Conservation (phyloP, 2,888 invertebrate genomes). For the Eupithecia tripunctaria region DNA sequence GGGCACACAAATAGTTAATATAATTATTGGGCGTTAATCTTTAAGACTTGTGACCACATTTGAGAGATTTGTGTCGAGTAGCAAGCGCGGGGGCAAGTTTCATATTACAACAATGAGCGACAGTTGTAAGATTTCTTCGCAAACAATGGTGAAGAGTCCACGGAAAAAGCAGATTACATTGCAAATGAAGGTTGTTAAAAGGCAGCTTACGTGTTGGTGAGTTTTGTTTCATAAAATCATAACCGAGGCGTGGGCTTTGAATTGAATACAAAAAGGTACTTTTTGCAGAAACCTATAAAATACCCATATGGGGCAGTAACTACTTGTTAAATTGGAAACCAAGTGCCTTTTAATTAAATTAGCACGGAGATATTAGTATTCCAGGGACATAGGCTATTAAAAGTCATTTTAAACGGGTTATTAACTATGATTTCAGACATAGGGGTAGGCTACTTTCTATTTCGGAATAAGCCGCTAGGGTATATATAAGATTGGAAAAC, state of each 20-base stretch:
- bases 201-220: not conserved
- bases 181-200: slow-evolving; percentile 22
- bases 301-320: not conserved
- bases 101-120: slow-evolving; percentile 34
- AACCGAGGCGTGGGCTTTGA: not conserved
- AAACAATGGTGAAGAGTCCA: slow-evolving; percentile 29
- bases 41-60: slow-evolving; percentile 17
- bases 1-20: not conserved
- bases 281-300: not conserved
- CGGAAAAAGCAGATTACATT: slow-evolving; percentile 22
- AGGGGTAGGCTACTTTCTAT: too few relatives aligned
- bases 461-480: too few relatives aligned
- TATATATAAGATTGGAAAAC: not conserved
- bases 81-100: slow-evolving; percentile 33
- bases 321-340: not conserved
- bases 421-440: too few relatives aligned
- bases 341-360: too few relatives aligned
- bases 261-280: not conserved
- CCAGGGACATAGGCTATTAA: too few relatives aligned
- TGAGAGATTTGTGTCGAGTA: slow-evolving; percentile 35
- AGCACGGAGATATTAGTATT: too few relatives aligned
- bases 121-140: slow-evolving; percentile 27
- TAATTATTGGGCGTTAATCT: not conserved
- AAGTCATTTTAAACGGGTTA: too few relatives aligned
- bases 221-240: slow-evolving; percentile 7